Conservation (phyloP, 1,140 invertebrate species). For the Ericerus pela region DNA sequence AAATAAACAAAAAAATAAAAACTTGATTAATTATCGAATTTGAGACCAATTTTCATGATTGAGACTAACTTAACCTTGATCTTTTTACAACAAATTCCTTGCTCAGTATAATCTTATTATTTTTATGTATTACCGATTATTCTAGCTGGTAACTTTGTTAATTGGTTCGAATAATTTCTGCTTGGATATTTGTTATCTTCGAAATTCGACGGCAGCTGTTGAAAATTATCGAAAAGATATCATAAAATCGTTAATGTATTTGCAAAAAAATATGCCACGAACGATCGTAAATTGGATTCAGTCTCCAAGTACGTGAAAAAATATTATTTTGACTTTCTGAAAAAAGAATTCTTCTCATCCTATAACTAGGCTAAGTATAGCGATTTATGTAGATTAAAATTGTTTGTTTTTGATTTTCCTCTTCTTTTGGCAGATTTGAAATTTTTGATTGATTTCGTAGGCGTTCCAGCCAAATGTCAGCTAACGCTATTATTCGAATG, state of each 20-base stretch:
- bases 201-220: slow-evolving; percentile 37
- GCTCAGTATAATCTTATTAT: no score
- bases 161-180: slow-evolving; percentile 75
- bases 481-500: slow-evolving; percentile 33
- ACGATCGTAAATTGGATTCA: slow-evolving; percentile 62
- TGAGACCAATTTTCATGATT: no score
- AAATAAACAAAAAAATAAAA: no score
- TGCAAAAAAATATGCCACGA: slow-evolving; percentile 47
- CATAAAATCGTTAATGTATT: slow-evolving; percentile 46
- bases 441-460: slow-evolving; percentile 25
- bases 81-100: no score
- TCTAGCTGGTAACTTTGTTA: slow-evolving; percentile 58
- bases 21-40: no score
- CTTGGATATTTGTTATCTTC: slow-evolving; percentile 52
- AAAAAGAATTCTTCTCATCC: no score
- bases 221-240: slow-evolving; percentile 45
- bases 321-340: no score
- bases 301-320: slow-evolving; percentile 51
- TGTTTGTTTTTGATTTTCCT: neutral
- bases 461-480: slow-evolving; percentile 29
- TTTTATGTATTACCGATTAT: no score
- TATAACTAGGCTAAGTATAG: no score
- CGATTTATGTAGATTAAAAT: no score
- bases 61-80: no score
- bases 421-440: slow-evolving; percentile 28